Evolutionary conservation across 2,797 vertebrate genomes (phyloP), one percentile per base, ranked within the genome.

Genomic region (Coregonus sp.): DNA sequence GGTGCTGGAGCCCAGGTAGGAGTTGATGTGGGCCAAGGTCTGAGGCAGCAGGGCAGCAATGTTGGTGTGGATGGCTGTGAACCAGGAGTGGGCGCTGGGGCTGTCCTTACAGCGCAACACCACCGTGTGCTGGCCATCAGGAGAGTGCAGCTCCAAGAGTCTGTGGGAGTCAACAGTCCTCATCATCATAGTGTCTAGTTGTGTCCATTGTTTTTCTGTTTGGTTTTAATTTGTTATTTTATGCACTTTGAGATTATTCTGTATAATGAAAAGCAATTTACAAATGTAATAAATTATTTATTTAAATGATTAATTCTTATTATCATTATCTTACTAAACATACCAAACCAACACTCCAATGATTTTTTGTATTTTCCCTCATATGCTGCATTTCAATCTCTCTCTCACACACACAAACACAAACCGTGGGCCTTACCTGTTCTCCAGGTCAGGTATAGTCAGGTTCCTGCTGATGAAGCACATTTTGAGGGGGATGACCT

Each of bases 361-460:
- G 14, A 6, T 4, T 11, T 15, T 29, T 14, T 40, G 16, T 40
- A 16, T n/a, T 18, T 35, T 37, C 2, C 4, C 66, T 66, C 35
- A 71, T 25, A 40, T 25, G 25, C 25, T 25, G 25, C 25, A 25
- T 25, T 33, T 33, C 31, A 33, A 33, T 33, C 31, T 33, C 31
- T 33, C 31, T 2, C 2, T 47, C 50, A 33, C 29, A 40, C 9
- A 5, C 33, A 11, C 15, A 37, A 20, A 72, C 47, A 47, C 37
- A 47, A 35, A 50, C 16, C 35, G 2, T n/a, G 9, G 37, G 35
- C 0, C 70, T 14, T 82, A 98, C 97, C 98, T 96, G 95, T 96
- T 98, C 92, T 99, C 98, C 87, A 98, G 93, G 86, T 99, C 97
- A 0, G 97, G 96, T 96, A 98, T 97, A 91, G 96, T 98, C 83